Conservation (phyloP, 2,113 vertebrate species). For the Tetrax tetrax region DNA sequence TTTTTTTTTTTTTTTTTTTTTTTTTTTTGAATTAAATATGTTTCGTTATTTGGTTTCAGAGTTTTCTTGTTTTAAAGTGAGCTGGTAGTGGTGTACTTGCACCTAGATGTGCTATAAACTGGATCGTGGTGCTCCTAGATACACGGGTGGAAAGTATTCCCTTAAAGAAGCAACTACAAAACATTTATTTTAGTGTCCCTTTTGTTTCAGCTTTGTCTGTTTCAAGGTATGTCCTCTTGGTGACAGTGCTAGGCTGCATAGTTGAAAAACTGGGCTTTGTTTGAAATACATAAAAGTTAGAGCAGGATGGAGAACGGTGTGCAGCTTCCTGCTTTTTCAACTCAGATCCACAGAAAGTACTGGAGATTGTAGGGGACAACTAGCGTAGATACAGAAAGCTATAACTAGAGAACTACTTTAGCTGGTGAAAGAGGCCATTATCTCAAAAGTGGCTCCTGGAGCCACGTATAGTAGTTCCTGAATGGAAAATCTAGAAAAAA, state of each 20-base stretch:
- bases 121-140: neutral
- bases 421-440: neutral
- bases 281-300: neutral
- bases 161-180: neutral
- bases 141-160: neutral
- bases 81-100: neutral
- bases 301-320: neutral
- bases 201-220: neutral
- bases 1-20: too few relatives aligned
- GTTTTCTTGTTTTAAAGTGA: neutral
- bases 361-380: neutral
- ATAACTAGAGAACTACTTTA: neutral
- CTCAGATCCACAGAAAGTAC: neutral
- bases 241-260: neutral
- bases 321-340: neutral
- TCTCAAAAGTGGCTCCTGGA: neutral
- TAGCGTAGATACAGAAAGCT: neutral
- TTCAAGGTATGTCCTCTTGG: neutral
- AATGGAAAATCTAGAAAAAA: neutral
- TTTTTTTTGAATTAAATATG: too few relatives aligned
- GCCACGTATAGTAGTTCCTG: neutral
- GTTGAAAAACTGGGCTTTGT: neutral
- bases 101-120: neutral
- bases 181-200: neutral
- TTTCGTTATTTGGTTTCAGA: neutral